Conservation (phyloP, 2,888 invertebrate species). For the Tenthredo distinguenda region DNA sequence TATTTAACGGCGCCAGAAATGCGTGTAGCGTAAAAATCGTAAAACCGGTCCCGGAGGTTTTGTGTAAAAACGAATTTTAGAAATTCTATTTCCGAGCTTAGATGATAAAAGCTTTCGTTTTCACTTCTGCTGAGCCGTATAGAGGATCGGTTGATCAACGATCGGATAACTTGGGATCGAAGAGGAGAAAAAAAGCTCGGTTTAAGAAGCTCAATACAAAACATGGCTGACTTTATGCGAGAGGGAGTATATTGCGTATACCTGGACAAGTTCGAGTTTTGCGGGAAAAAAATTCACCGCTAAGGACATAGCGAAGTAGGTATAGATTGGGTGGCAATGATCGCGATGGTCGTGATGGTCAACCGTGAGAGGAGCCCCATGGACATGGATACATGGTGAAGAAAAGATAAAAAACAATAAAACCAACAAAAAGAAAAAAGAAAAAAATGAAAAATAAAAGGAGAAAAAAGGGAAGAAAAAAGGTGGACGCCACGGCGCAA, state of each 20-base stretch:
- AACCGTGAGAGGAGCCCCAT: conserved; percentile 31
- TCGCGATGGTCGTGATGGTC: conserved; percentile 14
- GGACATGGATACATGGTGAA: conserved; percentile 33
- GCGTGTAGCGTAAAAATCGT: neutral
- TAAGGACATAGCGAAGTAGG: neutral
- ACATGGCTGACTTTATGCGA: conserved; percentile 3
- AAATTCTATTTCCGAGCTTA: neutral
- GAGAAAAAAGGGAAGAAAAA: neutral
- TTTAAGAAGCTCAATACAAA: neutral
- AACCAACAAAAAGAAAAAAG: neutral
- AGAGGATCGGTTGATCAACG: neutral
- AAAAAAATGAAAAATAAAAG: neutral
- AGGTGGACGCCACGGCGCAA: conserved; percentile 21
- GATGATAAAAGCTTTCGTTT: neutral
- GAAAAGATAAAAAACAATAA: conserved; percentile 24
- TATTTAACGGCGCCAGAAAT: neutral
- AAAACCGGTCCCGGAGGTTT: neutral
- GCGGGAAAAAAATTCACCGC: neutral
- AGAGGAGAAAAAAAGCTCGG: neutral
- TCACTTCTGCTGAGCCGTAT: neutral
- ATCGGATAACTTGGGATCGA: neutral
- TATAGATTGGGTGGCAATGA: conserved; percentile 43
- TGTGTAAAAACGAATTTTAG: neutral
- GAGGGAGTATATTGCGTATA: neutral
- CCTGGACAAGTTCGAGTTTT: neutral